phyloP scores from a whole-genome alignment of 1,140 invertebrate species.

The Leptinotarsa texana region DNA sequence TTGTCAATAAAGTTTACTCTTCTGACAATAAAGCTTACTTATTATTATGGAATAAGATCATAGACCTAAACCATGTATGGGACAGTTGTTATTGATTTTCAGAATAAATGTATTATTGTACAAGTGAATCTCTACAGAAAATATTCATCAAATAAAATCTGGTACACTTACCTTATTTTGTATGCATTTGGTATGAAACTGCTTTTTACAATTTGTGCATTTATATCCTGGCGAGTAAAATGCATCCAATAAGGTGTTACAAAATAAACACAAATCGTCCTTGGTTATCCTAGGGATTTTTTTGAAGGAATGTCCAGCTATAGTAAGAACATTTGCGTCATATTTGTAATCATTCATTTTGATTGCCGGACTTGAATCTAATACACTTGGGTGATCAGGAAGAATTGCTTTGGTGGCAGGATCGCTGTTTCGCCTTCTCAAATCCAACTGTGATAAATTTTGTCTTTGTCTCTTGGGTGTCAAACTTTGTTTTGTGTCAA shows the following conservation, averaged over 20 bases:
- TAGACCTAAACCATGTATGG: too few species aligned
- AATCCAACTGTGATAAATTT: conserved; percentile 58
- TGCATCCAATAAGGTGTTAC: conserved; percentile 67
- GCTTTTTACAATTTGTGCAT: conserved; percentile 79
- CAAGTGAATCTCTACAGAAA: background rate
- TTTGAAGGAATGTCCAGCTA: conserved; percentile 73
- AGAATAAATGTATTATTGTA: too few species aligned
- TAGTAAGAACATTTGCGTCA: conserved; percentile 64
- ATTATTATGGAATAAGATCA: too few species aligned
- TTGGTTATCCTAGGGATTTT: conserved; percentile 74
- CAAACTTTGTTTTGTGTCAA: conserved; percentile 45
- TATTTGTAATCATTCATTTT: conserved; percentile 59
- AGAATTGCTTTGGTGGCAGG: conserved; percentile 62
- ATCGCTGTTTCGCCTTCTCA: conserved; percentile 73
- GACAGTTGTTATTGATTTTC: too few species aligned
- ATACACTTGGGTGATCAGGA: conserved; percentile 54
- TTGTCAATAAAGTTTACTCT: too few species aligned
- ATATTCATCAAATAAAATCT: background rate
- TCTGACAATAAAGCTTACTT: too few species aligned
- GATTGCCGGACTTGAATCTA: conserved; percentile 49
- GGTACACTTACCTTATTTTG: conserved; percentile 66
- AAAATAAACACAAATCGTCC: conserved; percentile 64
- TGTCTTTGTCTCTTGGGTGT: conserved; percentile 58
- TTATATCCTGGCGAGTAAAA: conserved; percentile 82
- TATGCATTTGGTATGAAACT: conserved; percentile 87